These are phyloP conservation scores for Eucriotettix oculatus DNA, from an alignment of 2,888 invertebrate genomes.

Conservation along the genomic window DNA sequence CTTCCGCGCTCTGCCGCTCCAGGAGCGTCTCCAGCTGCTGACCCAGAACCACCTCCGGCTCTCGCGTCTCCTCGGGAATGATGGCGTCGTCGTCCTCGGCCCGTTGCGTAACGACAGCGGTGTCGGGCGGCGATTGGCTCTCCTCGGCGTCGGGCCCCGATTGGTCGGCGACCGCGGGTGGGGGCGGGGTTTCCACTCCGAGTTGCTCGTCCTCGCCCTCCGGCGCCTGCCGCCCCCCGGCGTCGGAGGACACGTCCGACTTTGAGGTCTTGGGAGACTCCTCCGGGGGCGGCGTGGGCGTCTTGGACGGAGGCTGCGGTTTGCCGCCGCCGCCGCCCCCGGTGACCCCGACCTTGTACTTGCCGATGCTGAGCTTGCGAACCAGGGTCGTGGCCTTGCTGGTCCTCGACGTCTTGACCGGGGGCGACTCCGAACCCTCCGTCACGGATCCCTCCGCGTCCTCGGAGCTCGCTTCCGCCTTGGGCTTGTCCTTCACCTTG, in stretches of 20 bases:
- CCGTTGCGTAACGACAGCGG: background rate
- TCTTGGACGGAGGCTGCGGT: background rate
- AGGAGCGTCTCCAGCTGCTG: no score
- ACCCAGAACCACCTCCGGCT: no score
- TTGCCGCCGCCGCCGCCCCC: background rate
- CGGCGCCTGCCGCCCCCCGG: background rate
- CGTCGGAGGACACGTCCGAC: background rate
- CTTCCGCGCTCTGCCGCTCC: background rate
- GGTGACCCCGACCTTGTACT: background rate
- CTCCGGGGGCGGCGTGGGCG: background rate
- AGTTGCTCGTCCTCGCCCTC: background rate
- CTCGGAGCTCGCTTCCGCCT: background rate
- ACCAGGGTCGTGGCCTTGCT: slow-evolving; percentile 11
- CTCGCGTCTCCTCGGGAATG: slow-evolving; percentile 6
- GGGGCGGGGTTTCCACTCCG: background rate
- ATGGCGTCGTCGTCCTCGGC: background rate
- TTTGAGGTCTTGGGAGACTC: background rate
- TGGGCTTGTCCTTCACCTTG: slow-evolving; percentile 4
- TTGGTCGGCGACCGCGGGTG: background rate
- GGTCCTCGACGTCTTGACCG: slow-evolving; percentile 2
- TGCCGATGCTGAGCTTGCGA: slow-evolving; percentile 11
- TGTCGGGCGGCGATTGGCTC: slow-evolving; percentile 26
- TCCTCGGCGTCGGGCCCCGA: slow-evolving; percentile 20
- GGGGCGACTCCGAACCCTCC: background rate
- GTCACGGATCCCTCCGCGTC: background rate